phyloP scores from a whole-genome alignment of 1,140 invertebrate species.

The Laupala kohalensis region DNA sequence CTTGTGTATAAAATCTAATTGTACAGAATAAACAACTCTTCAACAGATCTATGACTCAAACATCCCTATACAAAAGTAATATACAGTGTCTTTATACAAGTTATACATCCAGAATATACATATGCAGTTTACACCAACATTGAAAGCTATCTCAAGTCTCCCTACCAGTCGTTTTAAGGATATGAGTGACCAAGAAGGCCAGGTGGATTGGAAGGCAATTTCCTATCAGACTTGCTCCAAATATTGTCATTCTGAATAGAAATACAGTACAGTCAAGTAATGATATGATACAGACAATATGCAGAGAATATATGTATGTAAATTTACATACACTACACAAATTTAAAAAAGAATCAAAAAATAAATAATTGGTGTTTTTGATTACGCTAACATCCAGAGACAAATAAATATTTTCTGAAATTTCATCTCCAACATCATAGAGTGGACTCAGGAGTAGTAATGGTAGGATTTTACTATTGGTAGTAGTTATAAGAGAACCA shows the following conservation, averaged over 20 bases:
- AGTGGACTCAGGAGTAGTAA: no score
- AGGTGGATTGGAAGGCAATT: not conserved
- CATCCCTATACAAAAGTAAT: not conserved
- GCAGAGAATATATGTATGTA: no score
- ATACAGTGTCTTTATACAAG: not conserved
- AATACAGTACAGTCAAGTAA: not conserved
- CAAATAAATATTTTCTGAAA: no score
- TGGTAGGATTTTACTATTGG: no score
- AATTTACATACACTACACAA: no score
- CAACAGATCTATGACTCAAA: not conserved
- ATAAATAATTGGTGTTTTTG: no score
- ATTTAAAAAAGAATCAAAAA: no score
- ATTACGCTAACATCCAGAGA: no score
- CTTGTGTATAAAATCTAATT: not conserved
- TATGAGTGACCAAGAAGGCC: not conserved
- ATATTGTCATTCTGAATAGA: not conserved
- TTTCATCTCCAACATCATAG: no score
- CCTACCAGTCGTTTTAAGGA: not conserved
- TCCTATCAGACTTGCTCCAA: not conserved
- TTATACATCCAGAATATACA: not conserved
- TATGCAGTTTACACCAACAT: not conserved
- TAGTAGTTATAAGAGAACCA: no score
- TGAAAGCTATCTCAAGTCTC: not conserved
- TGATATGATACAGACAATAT: not conserved
- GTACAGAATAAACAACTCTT: not conserved